These are phyloP conservation scores for Sycophila sp. DNA, from an alignment of 1,140 invertebrate genomes.

Conservation along the genomic window DNA sequence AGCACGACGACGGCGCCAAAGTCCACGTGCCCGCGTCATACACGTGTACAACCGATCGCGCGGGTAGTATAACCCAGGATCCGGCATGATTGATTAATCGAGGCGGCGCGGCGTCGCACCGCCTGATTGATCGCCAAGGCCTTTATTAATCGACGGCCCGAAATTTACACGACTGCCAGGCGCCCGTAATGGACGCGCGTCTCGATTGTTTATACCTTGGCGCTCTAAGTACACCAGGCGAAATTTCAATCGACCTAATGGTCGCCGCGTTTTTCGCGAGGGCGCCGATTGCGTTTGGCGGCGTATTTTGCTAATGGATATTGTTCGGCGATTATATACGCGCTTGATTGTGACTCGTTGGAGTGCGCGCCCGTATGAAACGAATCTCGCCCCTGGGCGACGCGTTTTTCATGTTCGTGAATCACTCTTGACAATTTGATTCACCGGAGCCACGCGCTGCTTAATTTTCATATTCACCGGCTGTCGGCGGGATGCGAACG, in stretches of 20 bases:
- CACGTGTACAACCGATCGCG: no score
- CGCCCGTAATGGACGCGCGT: background rate
- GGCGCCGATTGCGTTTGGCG: background rate
- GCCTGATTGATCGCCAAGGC: constrained; percentile 30
- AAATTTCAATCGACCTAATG: background rate
- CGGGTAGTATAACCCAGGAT: no score
- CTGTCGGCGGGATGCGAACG: no score
- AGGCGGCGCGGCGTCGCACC: background rate
- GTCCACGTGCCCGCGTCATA: no score
- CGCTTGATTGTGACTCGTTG: no score
- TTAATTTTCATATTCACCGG: no score
- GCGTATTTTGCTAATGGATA: background rate
- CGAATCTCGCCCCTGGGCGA: background rate
- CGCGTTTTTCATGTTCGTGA: no score
- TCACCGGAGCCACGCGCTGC: no score
- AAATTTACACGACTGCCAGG: constrained; percentile 2
- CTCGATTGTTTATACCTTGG: constrained; percentile 13
- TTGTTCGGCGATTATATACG: background rate
- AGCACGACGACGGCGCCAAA: no score
- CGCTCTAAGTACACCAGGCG: background rate
- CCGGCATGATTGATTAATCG: constrained; percentile 15
- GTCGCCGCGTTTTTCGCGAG: background rate
- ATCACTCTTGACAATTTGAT: no score
- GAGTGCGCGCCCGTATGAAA: no score
- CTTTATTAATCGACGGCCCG: constrained; percentile 30